phyloP scores from a whole-genome alignment of 2,113 vertebrate species.

The Lagopus muta region DNA sequence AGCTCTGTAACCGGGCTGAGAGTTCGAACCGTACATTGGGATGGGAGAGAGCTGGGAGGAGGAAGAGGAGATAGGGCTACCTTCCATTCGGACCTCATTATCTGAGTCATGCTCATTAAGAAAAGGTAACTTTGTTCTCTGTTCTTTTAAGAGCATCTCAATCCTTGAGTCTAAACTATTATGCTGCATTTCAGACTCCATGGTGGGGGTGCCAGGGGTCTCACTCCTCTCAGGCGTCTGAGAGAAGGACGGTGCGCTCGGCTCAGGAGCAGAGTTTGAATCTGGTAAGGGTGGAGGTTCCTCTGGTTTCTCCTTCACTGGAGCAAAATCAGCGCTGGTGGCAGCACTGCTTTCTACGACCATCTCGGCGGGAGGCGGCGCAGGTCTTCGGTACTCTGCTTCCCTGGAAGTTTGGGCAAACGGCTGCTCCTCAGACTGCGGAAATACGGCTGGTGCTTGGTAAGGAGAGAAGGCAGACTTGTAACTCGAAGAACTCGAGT shows the following conservation, averaged over 20 bases:
- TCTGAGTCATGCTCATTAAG: conserved; percentile 91
- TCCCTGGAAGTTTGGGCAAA: conserved; percentile 84
- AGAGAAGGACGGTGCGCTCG: conserved; percentile 78
- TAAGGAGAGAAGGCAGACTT: conserved; percentile 92
- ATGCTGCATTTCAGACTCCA: conserved; percentile 87
- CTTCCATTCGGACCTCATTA: conserved; percentile 92
- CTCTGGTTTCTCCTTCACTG: conserved; percentile 84
- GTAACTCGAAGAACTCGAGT: conserved; percentile 80
- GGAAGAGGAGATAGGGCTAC: conserved; percentile 96
- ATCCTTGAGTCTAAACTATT: conserved; percentile 98
- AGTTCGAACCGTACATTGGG: conserved; percentile 79
- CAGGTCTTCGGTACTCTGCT: conserved; percentile 85
- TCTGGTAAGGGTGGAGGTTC: conserved; percentile 88
- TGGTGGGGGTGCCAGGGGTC: conserved; percentile 88
- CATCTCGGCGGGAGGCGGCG: conserved; percentile 66
- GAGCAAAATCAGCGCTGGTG: conserved; percentile 76
- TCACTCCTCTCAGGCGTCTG: conserved; percentile 89
- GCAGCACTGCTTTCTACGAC: conserved; percentile 65
- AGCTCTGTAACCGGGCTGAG: conserved; percentile 77
- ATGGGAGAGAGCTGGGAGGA: conserved; percentile 96
- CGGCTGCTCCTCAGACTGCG: conserved; percentile 80
- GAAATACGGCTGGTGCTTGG: conserved; percentile 86
- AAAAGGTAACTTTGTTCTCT: conserved; percentile 94
- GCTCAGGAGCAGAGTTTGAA: conserved; percentile 81
- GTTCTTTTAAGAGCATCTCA: conserved; percentile 98